Percentiles rank a stretch among this genome's conserved stretches.
Evolutionary conservation across 2,113 vertebrate genomes (phyloP).

Genomic region (Oryzias curvinotus): DNA sequence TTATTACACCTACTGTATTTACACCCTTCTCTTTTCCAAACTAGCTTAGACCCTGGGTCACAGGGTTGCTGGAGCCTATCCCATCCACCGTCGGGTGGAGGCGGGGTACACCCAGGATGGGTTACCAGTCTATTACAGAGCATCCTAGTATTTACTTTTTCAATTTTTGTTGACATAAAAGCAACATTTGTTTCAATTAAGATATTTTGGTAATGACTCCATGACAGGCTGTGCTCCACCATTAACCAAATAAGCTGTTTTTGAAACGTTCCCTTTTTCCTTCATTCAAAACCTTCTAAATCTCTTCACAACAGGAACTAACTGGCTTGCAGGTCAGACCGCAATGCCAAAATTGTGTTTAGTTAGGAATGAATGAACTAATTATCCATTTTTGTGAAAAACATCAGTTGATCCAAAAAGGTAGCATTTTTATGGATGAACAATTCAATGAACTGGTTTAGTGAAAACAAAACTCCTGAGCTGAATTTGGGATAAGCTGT

Average conservation of each 20-base stretch:
- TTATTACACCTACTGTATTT: no score
- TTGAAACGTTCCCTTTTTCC: not conserved
- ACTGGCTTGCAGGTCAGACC: not conserved
- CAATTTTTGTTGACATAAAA: not conserved
- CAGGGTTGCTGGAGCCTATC: no score
- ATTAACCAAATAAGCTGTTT: not conserved
- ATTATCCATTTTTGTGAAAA: constrained; percentile 17
- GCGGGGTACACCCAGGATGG: no score
- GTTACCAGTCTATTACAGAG: no score
- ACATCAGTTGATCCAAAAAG: constrained; percentile 15
- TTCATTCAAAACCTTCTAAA: not conserved
- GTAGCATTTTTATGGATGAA: constrained; percentile 28
- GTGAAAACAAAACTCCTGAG: constrained; percentile 45
- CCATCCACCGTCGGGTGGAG: no score
- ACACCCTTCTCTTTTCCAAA: no score
- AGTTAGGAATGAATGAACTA: constrained; percentile 24
- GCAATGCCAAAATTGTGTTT: constrained; percentile 7
- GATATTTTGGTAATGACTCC: not conserved
- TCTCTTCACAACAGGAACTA: not conserved
- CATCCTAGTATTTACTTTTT: not conserved
- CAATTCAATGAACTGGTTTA: constrained; percentile 21
- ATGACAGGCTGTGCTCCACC: no score
- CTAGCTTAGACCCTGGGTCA: no score
- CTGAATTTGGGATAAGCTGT: constrained; percentile 38
- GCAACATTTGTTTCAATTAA: not conserved